Conservation (phyloP, 2,113 vertebrate genomes). For the Xiphophorus maculatus region DNA sequence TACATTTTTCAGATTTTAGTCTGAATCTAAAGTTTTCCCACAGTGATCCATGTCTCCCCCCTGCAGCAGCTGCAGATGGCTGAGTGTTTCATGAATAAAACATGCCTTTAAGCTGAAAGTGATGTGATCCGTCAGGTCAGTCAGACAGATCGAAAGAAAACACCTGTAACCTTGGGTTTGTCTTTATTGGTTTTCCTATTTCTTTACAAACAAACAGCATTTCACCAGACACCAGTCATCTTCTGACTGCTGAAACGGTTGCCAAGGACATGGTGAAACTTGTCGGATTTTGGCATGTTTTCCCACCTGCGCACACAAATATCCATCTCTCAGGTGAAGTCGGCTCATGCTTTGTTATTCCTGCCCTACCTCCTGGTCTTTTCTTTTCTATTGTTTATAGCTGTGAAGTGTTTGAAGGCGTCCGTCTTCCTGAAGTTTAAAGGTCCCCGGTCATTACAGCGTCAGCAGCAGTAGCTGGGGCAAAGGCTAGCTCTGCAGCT, state of each 20-base stretch:
- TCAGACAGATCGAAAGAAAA: slow-evolving; percentile 5
- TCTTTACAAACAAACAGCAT: not conserved
- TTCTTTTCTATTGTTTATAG: not conserved
- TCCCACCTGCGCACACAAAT: not conserved
- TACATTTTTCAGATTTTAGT: not conserved
- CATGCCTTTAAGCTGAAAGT: not conserved
- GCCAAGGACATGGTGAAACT: not conserved
- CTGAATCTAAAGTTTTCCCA: too few species aligned
- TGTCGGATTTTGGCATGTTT: not conserved
- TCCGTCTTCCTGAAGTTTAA: slow-evolving; percentile 23
- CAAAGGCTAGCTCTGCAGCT: slow-evolving; percentile 4
- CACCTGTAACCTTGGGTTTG: slow-evolving; percentile 14
- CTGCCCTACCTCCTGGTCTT: not conserved
- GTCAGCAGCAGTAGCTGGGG: not conserved
- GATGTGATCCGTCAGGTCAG: slow-evolving; percentile 12
- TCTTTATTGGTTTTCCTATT: not conserved
- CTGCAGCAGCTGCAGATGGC: slow-evolving; percentile 2
- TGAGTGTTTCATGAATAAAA: slow-evolving; percentile 27
- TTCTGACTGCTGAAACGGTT: not conserved
- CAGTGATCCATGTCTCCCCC: not conserved
- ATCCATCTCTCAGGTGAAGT: not conserved
- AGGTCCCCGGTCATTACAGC: slow-evolving; percentile 51
- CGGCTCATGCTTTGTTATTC: not conserved
- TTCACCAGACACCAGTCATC: not conserved
- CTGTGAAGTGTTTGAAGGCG: not conserved